Evolutionary conservation across 1,140 invertebrate genomes (phyloP).

Genomic region (Oedothorax gibbosus): DNA sequence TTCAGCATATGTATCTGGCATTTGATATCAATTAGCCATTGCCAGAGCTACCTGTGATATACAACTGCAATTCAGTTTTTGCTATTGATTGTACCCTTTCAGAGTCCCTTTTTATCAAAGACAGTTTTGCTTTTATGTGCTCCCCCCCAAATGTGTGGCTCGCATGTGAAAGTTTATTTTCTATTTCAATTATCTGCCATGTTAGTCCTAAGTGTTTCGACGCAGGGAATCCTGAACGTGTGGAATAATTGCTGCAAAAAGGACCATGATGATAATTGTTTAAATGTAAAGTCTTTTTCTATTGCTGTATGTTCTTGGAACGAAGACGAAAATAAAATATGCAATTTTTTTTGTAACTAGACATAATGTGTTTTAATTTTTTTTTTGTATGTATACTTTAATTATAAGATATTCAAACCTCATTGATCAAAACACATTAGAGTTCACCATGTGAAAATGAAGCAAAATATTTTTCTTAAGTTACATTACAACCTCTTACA

Average conservation of each 20-base stretch:
- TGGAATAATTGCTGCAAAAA: not conserved
- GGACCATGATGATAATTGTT: constrained; percentile 17
- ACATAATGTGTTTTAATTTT: constrained; percentile 6
- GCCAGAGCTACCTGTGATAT: constrained; percentile 49
- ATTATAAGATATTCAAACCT: not conserved
- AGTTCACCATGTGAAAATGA: no score
- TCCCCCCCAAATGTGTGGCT: not conserved
- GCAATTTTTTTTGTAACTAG: constrained; percentile 42
- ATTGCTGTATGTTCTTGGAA: constrained; percentile 30
- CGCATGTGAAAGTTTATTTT: constrained; percentile 42
- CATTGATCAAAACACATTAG: no score
- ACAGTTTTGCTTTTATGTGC: constrained; percentile 27
- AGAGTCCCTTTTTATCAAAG: constrained; percentile 41
- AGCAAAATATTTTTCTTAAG: no score
- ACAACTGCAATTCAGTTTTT: constrained; percentile 44
- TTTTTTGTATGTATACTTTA: constrained; percentile 3
- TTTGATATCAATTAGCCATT: not conserved
- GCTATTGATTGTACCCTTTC: constrained; percentile 25
- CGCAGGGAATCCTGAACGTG: not conserved
- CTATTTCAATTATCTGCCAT: constrained; percentile 20
- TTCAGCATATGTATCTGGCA: no score
- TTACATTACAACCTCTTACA: no score
- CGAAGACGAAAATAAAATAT: constrained; percentile 46
- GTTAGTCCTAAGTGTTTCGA: not conserved
- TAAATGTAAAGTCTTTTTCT: constrained; percentile 29